Base-by-base conservation (phyloP, 2,113 vertebrate species). In the Lipophrys pholis region DNA sequence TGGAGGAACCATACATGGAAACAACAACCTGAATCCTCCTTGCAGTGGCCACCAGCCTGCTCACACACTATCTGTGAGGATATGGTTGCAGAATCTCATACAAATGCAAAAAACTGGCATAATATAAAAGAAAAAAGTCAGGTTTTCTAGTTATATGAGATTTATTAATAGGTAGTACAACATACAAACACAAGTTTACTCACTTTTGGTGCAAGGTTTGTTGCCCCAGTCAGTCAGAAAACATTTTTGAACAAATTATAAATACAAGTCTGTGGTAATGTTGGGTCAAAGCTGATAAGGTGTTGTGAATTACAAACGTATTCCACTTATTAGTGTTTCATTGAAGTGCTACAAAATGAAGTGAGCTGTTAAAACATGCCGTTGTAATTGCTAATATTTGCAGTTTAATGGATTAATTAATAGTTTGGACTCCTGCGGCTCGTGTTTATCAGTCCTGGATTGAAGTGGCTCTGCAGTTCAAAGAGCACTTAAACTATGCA, bases 281-380 rank as follows among this genome's bases (percentile, higher is more conserved):
- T 40, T 56, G 49, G 49, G 15, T 58, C 52, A 50, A 40, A 16
- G 42, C 68, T 66, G 67, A 75, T 66, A 65, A 71, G 64, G 3
- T n/a, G 43, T 4, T 52, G 16, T 21, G 53, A 73, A 81, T 73
- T 45, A 67, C 58, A 72, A 76, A 52, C 45, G 41, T 51, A 54
- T 72, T 54, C 69, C 30, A 35, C 12, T 78, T 16, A 38, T 53
- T 75, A 36, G 10, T 43, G 46, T 43, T 45, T 56, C 43, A 49
- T 52, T 67, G 40, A 79, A 54, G 73, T 71, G 54, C 17, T 55
- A 10, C 48, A 39, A 73, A 82, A 82, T 78, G 59, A 73, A 54
- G n/a, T 58, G 48, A 11, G 51, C 45, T 41, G n/a, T 65, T 70
- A 55, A 61, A 61, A 54, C 16, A 38, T 11, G 41, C 51, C 6